Percentiles rank a stretch among this genome's conserved stretches.
These are phyloP conservation scores for Neomonachus schauinslandi DNA, from an alignment of 2,113 vertebrate genomes.

Conservation along the genomic window DNA sequence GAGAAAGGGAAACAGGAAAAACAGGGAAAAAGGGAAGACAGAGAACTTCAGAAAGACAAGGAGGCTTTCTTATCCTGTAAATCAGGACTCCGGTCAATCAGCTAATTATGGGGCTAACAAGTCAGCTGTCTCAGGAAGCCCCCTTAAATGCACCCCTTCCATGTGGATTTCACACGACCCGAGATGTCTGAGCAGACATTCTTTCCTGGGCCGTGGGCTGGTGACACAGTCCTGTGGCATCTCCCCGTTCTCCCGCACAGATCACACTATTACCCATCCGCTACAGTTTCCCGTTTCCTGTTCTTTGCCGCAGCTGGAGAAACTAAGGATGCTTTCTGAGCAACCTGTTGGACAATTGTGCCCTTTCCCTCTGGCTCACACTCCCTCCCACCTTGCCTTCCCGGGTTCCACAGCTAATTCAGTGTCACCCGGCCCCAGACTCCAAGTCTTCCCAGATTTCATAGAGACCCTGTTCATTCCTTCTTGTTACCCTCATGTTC, in stretches of 20 bases:
- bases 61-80: neutral
- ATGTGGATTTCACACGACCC: fast-evolving
- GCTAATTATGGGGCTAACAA: neutral
- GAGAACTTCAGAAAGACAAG: neutral
- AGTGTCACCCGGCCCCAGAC: neutral
- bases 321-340: neutral
- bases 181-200: fast-evolving
- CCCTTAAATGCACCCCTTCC: neutral
- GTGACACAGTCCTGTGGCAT: neutral
- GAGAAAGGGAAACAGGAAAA: neutral
- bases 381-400: neutral
- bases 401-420: neutral
- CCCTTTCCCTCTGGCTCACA: neutral
- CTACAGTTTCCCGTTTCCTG: too few relatives aligned
- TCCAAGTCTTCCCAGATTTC: neutral
- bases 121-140: neutral
- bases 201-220: neutral
- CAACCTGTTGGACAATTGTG: neutral
- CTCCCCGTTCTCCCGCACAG: neutral
- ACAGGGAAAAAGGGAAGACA: neutral
- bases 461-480: neutral
- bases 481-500: neutral
- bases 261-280: neutral
- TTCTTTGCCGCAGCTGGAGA: neutral
- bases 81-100: neutral